These are phyloP conservation scores for Morone saxatilis DNA, from an alignment of 2,113 vertebrate genomes.

Conservation along the genomic window DNA sequence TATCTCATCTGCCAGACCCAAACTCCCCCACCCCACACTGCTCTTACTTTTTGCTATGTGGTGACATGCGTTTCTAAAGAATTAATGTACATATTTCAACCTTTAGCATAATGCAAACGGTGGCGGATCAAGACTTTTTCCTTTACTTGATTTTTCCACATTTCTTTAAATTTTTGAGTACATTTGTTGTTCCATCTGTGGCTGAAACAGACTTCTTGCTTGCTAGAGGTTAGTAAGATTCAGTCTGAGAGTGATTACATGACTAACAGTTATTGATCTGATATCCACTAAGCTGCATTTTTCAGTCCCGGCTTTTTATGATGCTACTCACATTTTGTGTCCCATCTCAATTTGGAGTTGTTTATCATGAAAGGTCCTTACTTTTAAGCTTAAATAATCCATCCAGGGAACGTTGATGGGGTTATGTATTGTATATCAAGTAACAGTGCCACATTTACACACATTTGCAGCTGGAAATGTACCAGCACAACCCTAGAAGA, in stretches of 20 bases:
- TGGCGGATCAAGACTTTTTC: not conserved
- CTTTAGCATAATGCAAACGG: not conserved
- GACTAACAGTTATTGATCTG: slow-evolving; percentile 17
- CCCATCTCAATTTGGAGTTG: not conserved
- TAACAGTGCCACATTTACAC: not conserved
- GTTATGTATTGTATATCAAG: not conserved
- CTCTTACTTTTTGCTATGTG: slow-evolving; percentile 5
- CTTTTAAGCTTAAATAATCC: not conserved
- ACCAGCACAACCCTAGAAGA: too few species aligned
- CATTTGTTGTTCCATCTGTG: not conserved
- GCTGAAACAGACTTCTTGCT: not conserved
- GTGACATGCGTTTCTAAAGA: not conserved
- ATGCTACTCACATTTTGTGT: not conserved
- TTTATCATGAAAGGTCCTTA: not conserved
- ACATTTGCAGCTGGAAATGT: not conserved
- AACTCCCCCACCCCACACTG: not conserved
- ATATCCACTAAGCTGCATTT: slow-evolving; percentile 10
- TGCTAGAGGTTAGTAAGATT: not conserved
- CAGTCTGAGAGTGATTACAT: slow-evolving; percentile 11
- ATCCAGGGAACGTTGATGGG: not conserved
- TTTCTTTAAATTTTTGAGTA: not conserved
- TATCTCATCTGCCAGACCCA: slow-evolving; percentile 25
- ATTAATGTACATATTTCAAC: slow-evolving; percentile 3
- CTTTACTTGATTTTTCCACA: not conserved
- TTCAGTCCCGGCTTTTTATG: slow-evolving; percentile 4